Evolutionary conservation across 2,113 vertebrate species (phyloP).

Genomic region (Oenanthe oenanthe): DNA sequence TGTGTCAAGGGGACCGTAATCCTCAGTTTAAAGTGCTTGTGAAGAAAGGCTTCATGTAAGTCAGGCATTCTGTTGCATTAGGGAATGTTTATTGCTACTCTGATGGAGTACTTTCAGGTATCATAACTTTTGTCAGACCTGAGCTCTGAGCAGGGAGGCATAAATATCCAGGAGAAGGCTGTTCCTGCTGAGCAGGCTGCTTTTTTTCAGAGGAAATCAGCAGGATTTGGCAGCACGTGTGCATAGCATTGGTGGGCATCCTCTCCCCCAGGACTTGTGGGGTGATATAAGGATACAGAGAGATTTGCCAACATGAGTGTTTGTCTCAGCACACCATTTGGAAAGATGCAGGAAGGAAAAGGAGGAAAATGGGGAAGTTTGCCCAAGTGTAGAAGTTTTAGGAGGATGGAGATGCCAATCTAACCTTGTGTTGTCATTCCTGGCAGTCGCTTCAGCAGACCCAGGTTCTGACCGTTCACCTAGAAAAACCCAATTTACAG

Average conservation of each 20-base stretch:
- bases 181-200: background rate
- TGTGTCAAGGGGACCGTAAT: background rate
- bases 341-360: background rate
- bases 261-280: background rate
- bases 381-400: background rate
- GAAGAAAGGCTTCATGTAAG: constrained; percentile 22
- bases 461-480: background rate
- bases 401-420: background rate
- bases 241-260: background rate
- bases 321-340: rapidly evolving
- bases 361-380: background rate
- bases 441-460: background rate
- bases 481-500: constrained; percentile 10
- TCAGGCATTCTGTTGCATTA: background rate
- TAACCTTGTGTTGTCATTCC: background rate
- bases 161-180: constrained; percentile 23
- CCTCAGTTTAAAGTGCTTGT: constrained; percentile 9
- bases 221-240: background rate
- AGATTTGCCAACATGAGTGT: background rate
- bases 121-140: background rate
- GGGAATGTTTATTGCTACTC: constrained; percentile 34
- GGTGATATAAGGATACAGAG: background rate
- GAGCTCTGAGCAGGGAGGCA: background rate
- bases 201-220: no score
- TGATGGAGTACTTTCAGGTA: constrained; percentile 9